These are phyloP conservation scores for Xenus cinereus DNA, from an alignment of 2,113 vertebrate species.

Conservation along the genomic window DNA sequence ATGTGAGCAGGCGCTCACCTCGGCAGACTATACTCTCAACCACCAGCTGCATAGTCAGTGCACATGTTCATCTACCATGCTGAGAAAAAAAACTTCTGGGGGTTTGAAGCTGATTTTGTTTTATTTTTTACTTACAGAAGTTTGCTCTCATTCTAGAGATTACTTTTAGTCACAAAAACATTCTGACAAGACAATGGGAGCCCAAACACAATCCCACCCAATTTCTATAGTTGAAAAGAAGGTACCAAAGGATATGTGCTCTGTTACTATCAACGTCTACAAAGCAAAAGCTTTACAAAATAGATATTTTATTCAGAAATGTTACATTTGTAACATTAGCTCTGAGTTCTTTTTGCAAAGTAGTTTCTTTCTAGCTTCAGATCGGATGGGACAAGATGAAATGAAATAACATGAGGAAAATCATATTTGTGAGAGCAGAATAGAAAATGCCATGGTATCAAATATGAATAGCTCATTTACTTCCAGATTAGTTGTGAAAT, in stretches of 20 bases:
- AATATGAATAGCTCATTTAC: background rate
- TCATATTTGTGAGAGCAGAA: background rate
- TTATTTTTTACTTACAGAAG: background rate
- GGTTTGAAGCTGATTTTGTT: background rate
- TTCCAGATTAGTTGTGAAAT: background rate
- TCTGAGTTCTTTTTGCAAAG: background rate
- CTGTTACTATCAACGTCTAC: background rate
- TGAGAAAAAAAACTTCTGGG: background rate
- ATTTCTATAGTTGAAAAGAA: background rate
- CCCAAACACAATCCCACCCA: background rate
- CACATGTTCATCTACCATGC: background rate
- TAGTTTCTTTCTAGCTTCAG: background rate
- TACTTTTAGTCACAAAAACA: background rate
- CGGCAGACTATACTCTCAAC: background rate
- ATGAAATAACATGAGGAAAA: background rate
- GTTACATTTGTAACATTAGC: background rate
- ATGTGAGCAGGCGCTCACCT: background rate
- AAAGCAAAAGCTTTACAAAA: background rate
- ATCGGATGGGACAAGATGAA: background rate
- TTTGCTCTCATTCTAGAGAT: background rate
- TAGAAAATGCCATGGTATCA: background rate
- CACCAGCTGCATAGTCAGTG: background rate
- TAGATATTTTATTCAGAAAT: background rate
- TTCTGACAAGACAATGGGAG: background rate
- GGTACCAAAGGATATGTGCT: background rate